Conservation (phyloP, 30 jellyfish, hydroid and myxozoan species). For the Haliclystus octoradiatus region DNA sequence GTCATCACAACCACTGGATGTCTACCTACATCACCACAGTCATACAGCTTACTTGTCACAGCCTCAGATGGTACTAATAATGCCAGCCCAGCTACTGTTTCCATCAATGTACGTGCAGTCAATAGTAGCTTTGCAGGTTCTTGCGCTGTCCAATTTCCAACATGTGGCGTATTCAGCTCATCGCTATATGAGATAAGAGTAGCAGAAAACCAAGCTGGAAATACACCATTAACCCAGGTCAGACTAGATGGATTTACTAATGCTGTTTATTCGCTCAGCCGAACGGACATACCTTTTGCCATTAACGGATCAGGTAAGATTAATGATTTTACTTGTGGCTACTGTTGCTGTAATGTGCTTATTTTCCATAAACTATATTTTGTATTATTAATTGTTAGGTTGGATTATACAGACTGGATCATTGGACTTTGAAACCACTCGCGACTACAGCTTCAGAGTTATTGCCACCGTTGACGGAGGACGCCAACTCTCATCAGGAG, state of each 20-base stretch:
- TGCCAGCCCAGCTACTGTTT: not conserved
- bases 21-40: not conserved
- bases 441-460: constrained; percentile 1
- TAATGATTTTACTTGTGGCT: not conserved
- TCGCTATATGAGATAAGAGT: not conserved
- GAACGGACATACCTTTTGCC: not conserved
- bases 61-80: not conserved
- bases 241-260: not conserved
- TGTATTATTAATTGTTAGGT: not conserved
- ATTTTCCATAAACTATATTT: no score
- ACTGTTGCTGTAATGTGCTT: not conserved
- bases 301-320: not conserved
- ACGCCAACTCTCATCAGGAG: not conserved
- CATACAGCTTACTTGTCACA: not conserved
- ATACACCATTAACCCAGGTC: not conserved
- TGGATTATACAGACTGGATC: not conserved
- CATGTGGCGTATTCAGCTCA: not conserved
- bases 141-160: not conserved
- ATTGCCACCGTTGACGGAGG: not conserved
- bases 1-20: constrained; percentile 1
- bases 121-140: not conserved
- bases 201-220: not conserved
- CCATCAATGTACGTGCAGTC: not conserved
- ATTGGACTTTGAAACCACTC: not conserved
- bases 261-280: not conserved